Evolutionary conservation across 2,888 invertebrate species (phyloP).

Genomic region (Aspidiotus rigidus): DNA sequence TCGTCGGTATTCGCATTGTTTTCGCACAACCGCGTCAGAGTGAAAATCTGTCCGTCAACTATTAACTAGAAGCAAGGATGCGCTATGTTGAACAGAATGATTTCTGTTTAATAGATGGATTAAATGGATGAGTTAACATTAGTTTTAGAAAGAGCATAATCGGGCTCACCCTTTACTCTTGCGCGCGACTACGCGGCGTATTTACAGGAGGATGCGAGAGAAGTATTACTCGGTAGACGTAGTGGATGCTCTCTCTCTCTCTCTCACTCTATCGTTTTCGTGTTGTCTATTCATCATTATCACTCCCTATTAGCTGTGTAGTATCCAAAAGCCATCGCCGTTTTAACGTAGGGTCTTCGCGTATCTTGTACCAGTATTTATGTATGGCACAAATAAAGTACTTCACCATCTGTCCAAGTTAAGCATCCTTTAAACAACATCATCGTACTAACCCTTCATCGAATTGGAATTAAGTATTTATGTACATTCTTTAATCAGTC

Average conservation of each 20-base stretch:
- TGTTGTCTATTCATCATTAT: conserved; percentile 28
- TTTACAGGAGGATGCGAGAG: not conserved
- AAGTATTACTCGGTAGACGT: not conserved
- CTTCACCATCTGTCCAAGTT: conserved; percentile 32
- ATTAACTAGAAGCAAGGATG: too few relatives aligned
- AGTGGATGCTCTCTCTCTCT: not conserved
- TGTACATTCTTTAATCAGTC: conserved; percentile 25
- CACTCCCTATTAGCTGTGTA: conserved; percentile 29
- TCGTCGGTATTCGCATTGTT: too few relatives aligned
- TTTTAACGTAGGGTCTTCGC: conserved; percentile 21
- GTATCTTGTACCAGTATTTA: too few relatives aligned
- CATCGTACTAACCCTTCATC: conserved; percentile 24
- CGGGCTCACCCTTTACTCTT: conserved; percentile 22
- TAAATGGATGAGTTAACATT: conserved; percentile 33
- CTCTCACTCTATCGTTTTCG: conserved; percentile 6
- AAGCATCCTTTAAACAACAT: conserved; percentile 24
- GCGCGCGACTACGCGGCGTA: not conserved
- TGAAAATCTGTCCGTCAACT: too few relatives aligned
- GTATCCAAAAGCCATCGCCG: conserved; percentile 7
- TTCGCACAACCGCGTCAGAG: too few relatives aligned
- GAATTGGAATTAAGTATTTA: conserved; percentile 28
- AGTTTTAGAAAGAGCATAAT: conserved; percentile 27
- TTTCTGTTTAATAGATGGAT: conserved; percentile 32
- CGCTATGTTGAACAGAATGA: conserved; percentile 30
- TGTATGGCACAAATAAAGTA: conserved; percentile 26